phyloP scores from a whole-genome alignment of 2,797 vertebrate genomes.

The Notoglanidium macrostoma region DNA sequence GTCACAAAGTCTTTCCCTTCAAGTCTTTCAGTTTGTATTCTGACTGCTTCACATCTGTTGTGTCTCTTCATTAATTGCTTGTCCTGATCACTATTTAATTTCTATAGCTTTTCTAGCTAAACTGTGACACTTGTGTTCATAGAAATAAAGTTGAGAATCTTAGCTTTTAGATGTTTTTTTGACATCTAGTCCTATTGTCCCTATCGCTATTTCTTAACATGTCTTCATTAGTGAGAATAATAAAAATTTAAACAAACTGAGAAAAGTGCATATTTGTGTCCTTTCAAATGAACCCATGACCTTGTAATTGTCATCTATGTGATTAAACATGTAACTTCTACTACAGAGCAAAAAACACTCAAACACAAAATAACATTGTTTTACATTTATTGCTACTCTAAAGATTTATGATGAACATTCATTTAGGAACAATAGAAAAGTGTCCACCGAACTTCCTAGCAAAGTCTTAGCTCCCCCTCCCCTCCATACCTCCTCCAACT shows the following conservation, averaged over 20 bases:
- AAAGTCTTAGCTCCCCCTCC: too few relatives aligned
- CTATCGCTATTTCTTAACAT: too few relatives aligned
- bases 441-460: too few relatives aligned
- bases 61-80: background rate
- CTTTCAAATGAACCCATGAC: background rate
- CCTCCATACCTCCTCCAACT: too few relatives aligned
- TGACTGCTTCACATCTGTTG: background rate
- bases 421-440: too few relatives aligned
- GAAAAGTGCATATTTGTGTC: background rate
- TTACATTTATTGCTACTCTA: too few relatives aligned
- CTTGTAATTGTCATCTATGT: background rate
- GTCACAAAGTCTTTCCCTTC: too few relatives aligned
- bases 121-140: background rate
- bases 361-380: too few relatives aligned
- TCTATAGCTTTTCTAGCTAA: background rate
- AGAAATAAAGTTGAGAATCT: background rate
- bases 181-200: background rate
- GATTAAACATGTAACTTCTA: background rate
- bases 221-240: too few relatives aligned
- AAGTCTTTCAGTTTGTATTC: background rate
- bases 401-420: too few relatives aligned
- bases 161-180: background rate
- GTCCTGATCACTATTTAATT: background rate
- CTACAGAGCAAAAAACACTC: background rate
- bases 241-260: too few relatives aligned